phyloP scores from a whole-genome alignment of 2,888 invertebrate genomes.

The Tetranychus piercei region DNA sequence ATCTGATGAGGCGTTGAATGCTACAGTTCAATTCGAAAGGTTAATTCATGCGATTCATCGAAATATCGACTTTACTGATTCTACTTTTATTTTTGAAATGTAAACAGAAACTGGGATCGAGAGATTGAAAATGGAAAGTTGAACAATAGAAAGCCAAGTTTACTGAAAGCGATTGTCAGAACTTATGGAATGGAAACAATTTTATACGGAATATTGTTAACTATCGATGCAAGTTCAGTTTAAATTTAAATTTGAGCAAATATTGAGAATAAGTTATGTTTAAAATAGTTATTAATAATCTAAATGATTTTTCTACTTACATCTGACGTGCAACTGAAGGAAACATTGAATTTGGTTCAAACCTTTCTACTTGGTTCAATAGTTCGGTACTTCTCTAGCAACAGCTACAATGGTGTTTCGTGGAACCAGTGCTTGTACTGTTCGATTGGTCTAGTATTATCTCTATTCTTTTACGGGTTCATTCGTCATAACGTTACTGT shows the following conservation, averaged over 20 bases:
- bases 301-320: neutral
- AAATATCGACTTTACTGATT: neutral
- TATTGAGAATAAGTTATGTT: neutral
- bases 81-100: no score
- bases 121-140: neutral
- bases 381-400: neutral
- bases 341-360: neutral
- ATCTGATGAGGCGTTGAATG: neutral
- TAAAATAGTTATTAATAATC: neutral
- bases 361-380: neutral
- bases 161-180: neutral
- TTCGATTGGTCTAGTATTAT: neutral
- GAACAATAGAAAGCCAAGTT: neutral
- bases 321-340: neutral
- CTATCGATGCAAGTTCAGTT: neutral
- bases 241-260: neutral
- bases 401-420: neutral
- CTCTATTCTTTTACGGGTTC: neutral
- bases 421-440: neutral
- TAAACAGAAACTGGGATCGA: neutral
- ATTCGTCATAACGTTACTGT: neutral
- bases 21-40: neutral
- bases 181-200: neutral
- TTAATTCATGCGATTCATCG: neutral
- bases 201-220: neutral